Conservation (phyloP, 2,888 invertebrate genomes). For the Hirtodrosophila cameraria region DNA sequence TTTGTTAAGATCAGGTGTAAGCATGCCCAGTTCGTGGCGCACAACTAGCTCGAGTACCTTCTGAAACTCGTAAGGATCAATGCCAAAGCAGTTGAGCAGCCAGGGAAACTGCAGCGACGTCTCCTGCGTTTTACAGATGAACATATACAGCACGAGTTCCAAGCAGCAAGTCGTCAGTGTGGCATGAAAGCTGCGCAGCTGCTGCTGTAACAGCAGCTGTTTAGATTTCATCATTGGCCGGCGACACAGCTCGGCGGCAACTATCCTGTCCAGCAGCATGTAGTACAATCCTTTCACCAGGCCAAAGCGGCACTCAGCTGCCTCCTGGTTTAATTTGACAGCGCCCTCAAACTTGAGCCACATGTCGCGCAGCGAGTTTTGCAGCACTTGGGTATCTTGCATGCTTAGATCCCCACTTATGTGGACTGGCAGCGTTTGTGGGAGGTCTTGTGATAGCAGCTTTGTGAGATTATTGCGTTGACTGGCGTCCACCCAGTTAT, state of each 20-base stretch:
- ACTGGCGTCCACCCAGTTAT: background rate
- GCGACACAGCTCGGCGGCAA: constrained; percentile 31
- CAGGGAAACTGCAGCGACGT: constrained; percentile 48
- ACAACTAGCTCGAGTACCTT: constrained; percentile 63
- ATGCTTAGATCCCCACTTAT: constrained; percentile 19
- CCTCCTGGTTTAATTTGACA: constrained; percentile 1
- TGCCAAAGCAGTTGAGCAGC: constrained; percentile 42
- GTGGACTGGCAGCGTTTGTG: constrained; percentile 25
- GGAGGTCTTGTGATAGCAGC: constrained; percentile 26
- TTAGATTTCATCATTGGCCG: constrained; percentile 34
- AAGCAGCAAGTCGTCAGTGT: constrained; percentile 56
- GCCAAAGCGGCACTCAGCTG: constrained; percentile 14
- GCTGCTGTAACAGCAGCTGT: constrained; percentile 35
- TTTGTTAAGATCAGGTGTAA: constrained; percentile 42
- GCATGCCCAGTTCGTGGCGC: constrained; percentile 45
- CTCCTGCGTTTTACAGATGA: constrained; percentile 13
- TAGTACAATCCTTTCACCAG: constrained; percentile 46
- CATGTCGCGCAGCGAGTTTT: constrained; percentile 29
- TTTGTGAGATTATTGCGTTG: constrained; percentile 22
- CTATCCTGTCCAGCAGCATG: constrained; percentile 44
- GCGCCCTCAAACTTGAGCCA: constrained; percentile 14
- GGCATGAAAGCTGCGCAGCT: constrained; percentile 29
- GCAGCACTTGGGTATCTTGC: constrained; percentile 9
- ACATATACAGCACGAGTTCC: constrained; percentile 49
- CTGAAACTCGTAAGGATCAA: constrained; percentile 64